phyloP scores from a whole-genome alignment of 2,888 invertebrate genomes.

The Dryocosmus kuriphilus region DNA sequence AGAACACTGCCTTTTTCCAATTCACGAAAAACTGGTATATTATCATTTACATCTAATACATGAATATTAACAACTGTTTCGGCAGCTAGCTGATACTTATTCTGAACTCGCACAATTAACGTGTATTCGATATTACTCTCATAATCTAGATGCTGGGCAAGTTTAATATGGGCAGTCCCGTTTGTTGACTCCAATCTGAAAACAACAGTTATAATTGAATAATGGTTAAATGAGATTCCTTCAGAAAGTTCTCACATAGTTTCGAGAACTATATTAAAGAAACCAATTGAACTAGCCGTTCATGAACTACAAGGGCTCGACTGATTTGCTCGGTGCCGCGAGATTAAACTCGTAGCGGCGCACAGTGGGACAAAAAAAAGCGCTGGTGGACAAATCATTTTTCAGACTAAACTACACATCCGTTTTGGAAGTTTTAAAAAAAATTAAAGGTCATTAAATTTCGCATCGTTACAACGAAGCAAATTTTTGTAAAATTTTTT shows the following conservation, averaged over 20 bases:
- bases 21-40: constrained; percentile 91
- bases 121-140: constrained; percentile 91
- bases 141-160: constrained; percentile 89
- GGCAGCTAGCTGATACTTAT: constrained; percentile 88
- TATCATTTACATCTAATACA: constrained; percentile 94
- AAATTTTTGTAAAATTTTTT: too few relatives aligned
- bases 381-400: too few relatives aligned
- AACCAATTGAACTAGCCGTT: too few relatives aligned
- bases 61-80: constrained; percentile 89
- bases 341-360: too few relatives aligned
- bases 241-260: not conserved
- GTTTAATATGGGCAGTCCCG: constrained; percentile 85
- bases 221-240: not conserved
- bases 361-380: too few relatives aligned
- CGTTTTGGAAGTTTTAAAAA: too few relatives aligned
- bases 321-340: too few relatives aligned
- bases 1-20: constrained; percentile 89
- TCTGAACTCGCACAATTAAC: constrained; percentile 89
- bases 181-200: constrained; percentile 81
- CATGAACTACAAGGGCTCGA: too few relatives aligned
- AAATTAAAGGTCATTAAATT: too few relatives aligned
- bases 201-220: not conserved
- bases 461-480: too few relatives aligned
- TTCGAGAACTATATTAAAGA: too few relatives aligned
- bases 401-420: too few relatives aligned